phyloP scores from a whole-genome alignment of 2,888 invertebrate species.

The Pogonocherus hispidulus region DNA sequence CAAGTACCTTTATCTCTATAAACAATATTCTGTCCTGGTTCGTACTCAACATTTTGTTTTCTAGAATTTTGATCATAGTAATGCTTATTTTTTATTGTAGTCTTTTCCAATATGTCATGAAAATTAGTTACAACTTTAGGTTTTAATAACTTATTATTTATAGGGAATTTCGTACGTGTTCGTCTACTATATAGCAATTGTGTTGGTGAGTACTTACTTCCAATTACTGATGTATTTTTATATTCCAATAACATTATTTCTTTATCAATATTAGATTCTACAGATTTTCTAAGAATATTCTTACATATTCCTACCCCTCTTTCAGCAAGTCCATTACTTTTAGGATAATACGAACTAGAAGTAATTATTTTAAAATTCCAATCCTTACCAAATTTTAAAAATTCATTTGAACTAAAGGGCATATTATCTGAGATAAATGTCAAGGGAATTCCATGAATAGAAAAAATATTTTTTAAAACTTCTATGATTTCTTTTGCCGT shows the following conservation, averaged over 20 bases:
- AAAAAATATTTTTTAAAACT: slow-evolving; percentile 11
- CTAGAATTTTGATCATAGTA: no score
- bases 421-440: not conserved
- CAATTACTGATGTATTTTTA: slow-evolving; percentile 3
- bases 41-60: no score
- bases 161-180: no score
- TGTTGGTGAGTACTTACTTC: not conserved
- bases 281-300: slow-evolving; percentile 4
- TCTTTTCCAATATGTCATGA: no score
- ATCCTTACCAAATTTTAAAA: not conserved
- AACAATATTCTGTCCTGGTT: no score
- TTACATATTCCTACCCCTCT: slow-evolving; percentile 2
- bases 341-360: slow-evolving; percentile 14
- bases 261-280: not conserved
- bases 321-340: slow-evolving; percentile 16
- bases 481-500: slow-evolving; percentile 5
- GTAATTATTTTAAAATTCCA: not conserved
- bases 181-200: not conserved
- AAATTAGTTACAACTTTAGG: no score
- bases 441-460: not conserved
- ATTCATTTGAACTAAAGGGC: not conserved
- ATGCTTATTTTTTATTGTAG: no score
- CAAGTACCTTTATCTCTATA: no score
- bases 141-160: no score
- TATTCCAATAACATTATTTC: slow-evolving; percentile 11